A percentile compares a stretch with the other conserved stretches of the same genome.
Evolutionary conservation across 2,888 invertebrate species (phyloP).

Genomic region (Physocephala rufipes): DNA sequence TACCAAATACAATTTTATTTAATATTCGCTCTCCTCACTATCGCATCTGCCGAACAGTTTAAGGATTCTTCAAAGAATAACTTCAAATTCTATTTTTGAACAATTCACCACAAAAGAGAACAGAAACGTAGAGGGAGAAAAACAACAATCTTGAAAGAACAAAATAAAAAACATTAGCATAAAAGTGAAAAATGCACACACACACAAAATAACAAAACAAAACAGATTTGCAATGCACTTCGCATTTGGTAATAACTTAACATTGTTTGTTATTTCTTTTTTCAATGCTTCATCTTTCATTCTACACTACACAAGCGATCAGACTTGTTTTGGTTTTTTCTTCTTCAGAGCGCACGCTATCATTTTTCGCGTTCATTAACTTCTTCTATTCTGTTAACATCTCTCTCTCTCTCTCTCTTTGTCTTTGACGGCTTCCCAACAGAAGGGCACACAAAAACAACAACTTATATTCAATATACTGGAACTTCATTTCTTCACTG

Average conservation of each 20-base stretch:
- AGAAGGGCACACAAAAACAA: too few species aligned
- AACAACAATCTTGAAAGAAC: slow-evolving; percentile 10
- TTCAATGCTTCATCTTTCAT: neutral
- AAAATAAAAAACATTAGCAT: neutral
- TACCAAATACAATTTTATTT: neutral
- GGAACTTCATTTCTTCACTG: too few species aligned
- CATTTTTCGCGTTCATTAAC: slow-evolving; percentile 25
- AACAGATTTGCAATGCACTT: slow-evolving; percentile 5
- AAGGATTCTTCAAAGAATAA: slow-evolving; percentile 8
- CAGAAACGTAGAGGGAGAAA: neutral
- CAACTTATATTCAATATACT: too few species aligned
- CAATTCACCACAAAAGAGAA: slow-evolving; percentile 28
- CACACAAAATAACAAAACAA: slow-evolving; percentile 11
- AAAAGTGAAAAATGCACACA: slow-evolving; percentile 1
- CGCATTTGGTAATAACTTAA: slow-evolving; percentile 1
- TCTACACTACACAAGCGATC: too few species aligned
- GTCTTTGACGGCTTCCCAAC: too few species aligned
- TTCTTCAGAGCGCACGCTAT: slow-evolving; percentile 16
- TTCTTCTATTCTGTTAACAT: neutral
- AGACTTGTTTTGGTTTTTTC: too few species aligned
- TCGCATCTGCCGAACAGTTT: neutral
- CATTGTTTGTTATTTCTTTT: neutral
- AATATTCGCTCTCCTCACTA: neutral
- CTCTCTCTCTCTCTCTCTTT: too few species aligned
- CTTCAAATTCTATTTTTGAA: slow-evolving; percentile 32